A percentile compares a stretch with the other conserved stretches of the same genome.
Evolutionary conservation across 2,797 vertebrate genomes (phyloP).

Genomic region (Malurus splendens): DNA sequence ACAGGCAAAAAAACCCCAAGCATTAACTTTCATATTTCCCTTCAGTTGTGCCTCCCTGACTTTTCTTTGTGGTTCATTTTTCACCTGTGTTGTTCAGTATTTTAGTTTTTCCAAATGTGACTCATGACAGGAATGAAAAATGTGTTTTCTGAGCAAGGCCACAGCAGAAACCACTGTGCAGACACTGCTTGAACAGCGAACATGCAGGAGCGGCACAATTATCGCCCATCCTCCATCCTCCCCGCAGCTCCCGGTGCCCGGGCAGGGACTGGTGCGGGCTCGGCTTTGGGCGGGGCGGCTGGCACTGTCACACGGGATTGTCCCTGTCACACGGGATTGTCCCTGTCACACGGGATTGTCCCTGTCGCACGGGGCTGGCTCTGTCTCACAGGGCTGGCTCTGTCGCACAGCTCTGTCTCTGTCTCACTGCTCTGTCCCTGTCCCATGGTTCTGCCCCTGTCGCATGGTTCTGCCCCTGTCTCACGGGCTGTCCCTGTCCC

Average conservation of each 20-base stretch:
- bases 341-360: too few species aligned
- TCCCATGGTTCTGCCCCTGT: too few species aligned
- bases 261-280: too few species aligned
- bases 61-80: conserved; percentile 1
- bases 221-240: background rate
- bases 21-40: background rate
- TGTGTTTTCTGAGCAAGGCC: background rate
- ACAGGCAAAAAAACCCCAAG: background rate
- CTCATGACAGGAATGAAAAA: conserved; percentile 1
- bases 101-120: background rate
- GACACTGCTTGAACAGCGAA: background rate
- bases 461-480: too few species aligned
- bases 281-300: too few species aligned
- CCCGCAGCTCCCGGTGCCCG: accelerated
- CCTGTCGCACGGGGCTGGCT: too few species aligned
- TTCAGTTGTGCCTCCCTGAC: background rate
- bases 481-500: too few species aligned
- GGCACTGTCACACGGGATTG: too few species aligned
- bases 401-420: too few species aligned
- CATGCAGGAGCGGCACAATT: accelerated
- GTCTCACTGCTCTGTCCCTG: too few species aligned
- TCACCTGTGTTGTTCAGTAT: background rate
- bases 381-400: too few species aligned
- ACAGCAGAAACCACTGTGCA: background rate
- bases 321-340: too few species aligned